Conservation (phyloP, 2,797 vertebrate genomes). For the Pipistrellus pipistrellus region DNA sequence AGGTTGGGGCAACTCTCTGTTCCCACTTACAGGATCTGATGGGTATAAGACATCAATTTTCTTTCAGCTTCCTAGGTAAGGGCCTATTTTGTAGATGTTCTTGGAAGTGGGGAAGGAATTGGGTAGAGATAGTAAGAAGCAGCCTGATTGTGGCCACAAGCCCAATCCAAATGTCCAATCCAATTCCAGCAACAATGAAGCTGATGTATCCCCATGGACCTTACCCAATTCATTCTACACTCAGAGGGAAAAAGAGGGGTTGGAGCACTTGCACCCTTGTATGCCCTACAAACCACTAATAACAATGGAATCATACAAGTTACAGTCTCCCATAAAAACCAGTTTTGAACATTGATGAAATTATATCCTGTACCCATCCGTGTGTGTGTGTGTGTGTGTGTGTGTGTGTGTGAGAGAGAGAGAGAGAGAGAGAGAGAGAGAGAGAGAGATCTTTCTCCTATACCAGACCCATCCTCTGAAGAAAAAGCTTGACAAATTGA, state of each 20-base stretch:
- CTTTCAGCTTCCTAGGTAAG: background rate
- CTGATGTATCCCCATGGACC: background rate
- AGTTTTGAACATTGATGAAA: conserved; percentile 40
- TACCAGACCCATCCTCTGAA: conserved; percentile 28
- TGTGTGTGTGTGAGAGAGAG: background rate
- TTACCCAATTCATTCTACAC: background rate
- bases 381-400: background rate
- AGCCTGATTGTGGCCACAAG: background rate
- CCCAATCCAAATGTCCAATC: background rate
- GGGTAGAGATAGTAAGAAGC: background rate
- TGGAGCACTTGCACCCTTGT: background rate
- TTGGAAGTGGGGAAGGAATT: background rate
- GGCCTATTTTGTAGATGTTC: background rate
- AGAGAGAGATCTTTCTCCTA: background rate
- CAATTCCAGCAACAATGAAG: background rate
- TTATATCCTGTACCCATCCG: background rate
- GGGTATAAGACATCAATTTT: background rate
- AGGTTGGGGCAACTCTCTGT: background rate
- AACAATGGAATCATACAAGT: conserved; percentile 14
- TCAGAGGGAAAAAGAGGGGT: background rate
- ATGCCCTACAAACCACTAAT: background rate
- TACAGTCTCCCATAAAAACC: conserved; percentile 33
- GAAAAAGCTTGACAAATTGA: conserved; percentile 36
- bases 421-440: background rate
- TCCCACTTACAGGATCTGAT: background rate